A percentile compares a stretch with the other conserved stretches of the same genome.
Evolutionary conservation across 1,140 invertebrate genomes (phyloP).

Genomic region (Brachionus sp.): DNA sequence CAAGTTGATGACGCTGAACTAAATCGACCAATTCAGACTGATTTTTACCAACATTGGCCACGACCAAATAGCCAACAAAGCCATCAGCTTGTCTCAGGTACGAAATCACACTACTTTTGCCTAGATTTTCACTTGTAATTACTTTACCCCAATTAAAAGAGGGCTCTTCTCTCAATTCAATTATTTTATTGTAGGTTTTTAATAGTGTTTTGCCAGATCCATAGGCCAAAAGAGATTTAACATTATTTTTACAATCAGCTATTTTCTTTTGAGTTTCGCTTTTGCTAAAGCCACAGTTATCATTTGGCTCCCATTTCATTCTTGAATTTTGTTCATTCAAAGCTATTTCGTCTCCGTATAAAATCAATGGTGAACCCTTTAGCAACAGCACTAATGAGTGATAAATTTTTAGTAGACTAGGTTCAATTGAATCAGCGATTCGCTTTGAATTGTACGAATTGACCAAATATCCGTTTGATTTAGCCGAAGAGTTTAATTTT

Average conservation of each 20-base stretch:
- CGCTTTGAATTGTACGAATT: neutral
- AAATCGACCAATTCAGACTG: neutral
- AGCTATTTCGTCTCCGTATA: conserved; percentile 38
- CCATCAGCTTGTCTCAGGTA: conserved; percentile 27
- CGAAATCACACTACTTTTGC: neutral
- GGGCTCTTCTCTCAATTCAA: conserved; percentile 12
- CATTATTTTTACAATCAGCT: neutral
- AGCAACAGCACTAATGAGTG: neutral
- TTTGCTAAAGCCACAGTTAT: conserved; percentile 5
- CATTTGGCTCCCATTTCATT: conserved; percentile 12
- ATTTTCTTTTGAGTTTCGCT: neutral
- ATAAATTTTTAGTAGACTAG: neutral
- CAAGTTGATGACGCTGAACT: neutral
- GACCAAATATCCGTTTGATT: neutral
- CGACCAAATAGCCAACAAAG: conserved; percentile 21
- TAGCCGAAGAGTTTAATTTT: neutral
- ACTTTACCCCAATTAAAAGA: conserved; percentile 39
- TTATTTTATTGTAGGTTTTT: neutral
- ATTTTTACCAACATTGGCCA: neutral
- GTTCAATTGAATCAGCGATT: neutral
- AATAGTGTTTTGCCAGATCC: neutral
- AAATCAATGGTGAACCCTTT: conserved; percentile 14
- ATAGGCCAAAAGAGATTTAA: neutral
- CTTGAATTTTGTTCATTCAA: neutral
- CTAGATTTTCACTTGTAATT: neutral